Evolutionary conservation across 2,797 vertebrate species (phyloP), one percentile per base, ranked within the genome.

Genomic region (Tadarida brasiliensis): DNA sequence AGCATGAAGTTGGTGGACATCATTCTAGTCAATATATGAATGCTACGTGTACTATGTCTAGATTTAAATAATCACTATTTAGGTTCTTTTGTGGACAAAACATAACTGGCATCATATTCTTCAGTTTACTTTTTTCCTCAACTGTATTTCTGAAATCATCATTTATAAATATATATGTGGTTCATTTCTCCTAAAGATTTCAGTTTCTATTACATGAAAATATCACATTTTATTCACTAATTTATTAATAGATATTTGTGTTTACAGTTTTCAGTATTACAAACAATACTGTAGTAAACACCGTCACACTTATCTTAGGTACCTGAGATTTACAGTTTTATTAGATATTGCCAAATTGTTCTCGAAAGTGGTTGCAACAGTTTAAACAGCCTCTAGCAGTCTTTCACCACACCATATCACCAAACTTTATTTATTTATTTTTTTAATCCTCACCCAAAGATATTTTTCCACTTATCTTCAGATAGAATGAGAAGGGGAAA

Each of bases 121-220:
- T 85, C 24, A 85, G 28, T 95, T 86, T 56, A 54, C 15, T 84
- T 86, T 83, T 67, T 81, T 22, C 70, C 57, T 78, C 22, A 35
- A 61, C 33, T 85, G 44, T 35, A 33, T 35, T 71, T 71, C 84
- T 90, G 17, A 90, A 81, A 86, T 61, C 3, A 63, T 76, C 20
- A 74, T 39, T 71, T 77, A 82, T 14, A 94, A 73, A 67, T 68
- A 76, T 59, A 17, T 44, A 51, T 47, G 67, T 80, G 67, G 5
- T 57, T 86, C 54, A 91, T 94, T 91, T 80, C 39, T 91, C 73
- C 78, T 47, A 73, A 92, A 59, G 5, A 67, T 78, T 87, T 83
- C 49, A 49, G 12, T 70, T 88, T 96, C 63, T 11, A 67, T 78
- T 56, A 74, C 71, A 91, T 56, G 73, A 84, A 68, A 70, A 68